phyloP scores from a whole-genome alignment of 1,140 invertebrate species.

The Caerostris darwini region DNA sequence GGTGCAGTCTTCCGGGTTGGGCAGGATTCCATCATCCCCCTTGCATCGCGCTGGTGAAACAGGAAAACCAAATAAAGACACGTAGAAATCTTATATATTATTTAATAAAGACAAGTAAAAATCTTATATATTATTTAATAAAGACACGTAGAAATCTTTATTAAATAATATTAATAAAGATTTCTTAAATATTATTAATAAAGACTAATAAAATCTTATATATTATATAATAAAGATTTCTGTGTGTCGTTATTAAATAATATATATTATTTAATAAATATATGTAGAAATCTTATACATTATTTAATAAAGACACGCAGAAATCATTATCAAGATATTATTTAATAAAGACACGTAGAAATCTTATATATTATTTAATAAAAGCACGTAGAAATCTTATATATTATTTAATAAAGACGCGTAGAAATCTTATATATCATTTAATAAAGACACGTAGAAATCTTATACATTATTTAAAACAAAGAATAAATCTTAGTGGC shows the following conservation, averaged over 20 bases:
- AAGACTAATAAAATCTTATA: neutral
- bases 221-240: neutral
- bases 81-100: too few relatives aligned
- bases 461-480: neutral
- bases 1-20: slow-evolving; percentile 22
- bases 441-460: neutral
- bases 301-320: too few relatives aligned
- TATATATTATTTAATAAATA: too few relatives aligned
- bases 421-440: too few relatives aligned
- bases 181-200: too few relatives aligned
- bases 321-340: neutral
- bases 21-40: neutral
- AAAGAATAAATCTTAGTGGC: too few relatives aligned
- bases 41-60: slow-evolving; percentile 1
- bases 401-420: neutral
- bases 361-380: too few relatives aligned
- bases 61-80: neutral
- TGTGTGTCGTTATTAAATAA: too few relatives aligned
- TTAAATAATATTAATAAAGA: neutral
- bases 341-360: neutral
- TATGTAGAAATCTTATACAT: neutral
- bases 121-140: too few relatives aligned
- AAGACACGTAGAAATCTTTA: neutral
- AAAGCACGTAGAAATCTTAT: too few relatives aligned
- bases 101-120: neutral